phyloP scores from a whole-genome alignment of 1,140 invertebrate species.

The Samia ricini region DNA sequence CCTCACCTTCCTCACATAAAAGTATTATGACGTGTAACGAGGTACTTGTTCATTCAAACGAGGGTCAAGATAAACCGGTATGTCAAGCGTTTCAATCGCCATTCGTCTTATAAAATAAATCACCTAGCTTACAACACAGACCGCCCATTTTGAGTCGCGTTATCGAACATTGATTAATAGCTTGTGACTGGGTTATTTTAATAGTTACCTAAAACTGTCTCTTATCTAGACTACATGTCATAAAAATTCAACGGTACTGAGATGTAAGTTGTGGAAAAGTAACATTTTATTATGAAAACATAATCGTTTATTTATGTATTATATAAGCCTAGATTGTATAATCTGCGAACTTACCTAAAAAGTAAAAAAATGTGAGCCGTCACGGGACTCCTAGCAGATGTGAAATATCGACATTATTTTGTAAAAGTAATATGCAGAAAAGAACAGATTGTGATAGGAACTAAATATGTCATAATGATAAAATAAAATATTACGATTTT shows the following conservation, averaged over 20 bases:
- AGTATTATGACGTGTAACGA: neutral
- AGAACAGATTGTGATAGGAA: too few relatives aligned
- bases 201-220: constrained; percentile 60
- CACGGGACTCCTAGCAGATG: too few relatives aligned
- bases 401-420: too few relatives aligned
- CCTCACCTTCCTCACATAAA: constrained; percentile 10
- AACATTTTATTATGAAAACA: neutral
- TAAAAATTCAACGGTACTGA: constrained; percentile 5
- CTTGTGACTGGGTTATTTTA: constrained; percentile 64
- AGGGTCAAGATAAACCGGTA: constrained; percentile 30
- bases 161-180: constrained; percentile 75
- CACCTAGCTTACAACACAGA: constrained; percentile 52
- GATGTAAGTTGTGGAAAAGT: neutral
- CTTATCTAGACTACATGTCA: constrained; percentile 30
- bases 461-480: too few relatives aligned
- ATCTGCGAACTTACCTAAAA: too few relatives aligned
- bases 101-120: constrained; percentile 59
- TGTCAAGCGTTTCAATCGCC: constrained; percentile 31
- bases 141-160: constrained; percentile 42
- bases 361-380: too few relatives aligned
- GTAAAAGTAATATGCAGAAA: too few relatives aligned
- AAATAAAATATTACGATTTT: too few relatives aligned
- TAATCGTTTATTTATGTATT: too few relatives aligned
- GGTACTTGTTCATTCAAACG: neutral
- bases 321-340: too few relatives aligned